phyloP scores from a whole-genome alignment of 2,888 invertebrate species.

The Hypsopygia costalis region DNA sequence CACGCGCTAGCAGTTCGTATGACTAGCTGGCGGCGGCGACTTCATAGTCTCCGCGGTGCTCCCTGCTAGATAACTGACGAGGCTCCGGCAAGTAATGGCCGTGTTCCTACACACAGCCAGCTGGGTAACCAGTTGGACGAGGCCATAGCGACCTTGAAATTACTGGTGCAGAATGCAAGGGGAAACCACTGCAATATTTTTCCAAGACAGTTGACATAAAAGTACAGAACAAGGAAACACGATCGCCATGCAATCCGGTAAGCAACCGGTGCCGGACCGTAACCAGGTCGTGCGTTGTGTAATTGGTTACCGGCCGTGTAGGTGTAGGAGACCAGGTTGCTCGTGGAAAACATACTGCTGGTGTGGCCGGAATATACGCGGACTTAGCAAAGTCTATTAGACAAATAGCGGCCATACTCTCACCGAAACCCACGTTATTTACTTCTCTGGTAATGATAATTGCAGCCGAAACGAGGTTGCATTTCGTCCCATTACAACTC shows the following conservation, averaged over 20 bases:
- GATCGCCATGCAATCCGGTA: constrained; percentile 14
- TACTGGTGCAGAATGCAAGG: background rate
- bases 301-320: constrained; percentile 15
- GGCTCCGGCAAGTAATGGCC: constrained; percentile 2
- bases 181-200: background rate
- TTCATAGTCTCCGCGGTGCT: background rate
- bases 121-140: too few species aligned
- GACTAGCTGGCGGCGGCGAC: background rate
- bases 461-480: constrained; percentile 14
- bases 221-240: background rate
- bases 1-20: background rate
- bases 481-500: constrained; percentile 6
- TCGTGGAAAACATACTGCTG: constrained; percentile 18
- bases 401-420: constrained; percentile 15
- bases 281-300: constrained; percentile 16
- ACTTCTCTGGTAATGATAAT: constrained; percentile 13
- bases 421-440: constrained; percentile 11
- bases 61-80: constrained; percentile 1
- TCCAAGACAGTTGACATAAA: background rate
- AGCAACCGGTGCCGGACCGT: constrained; percentile 17
- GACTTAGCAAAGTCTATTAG: constrained; percentile 21
- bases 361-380: constrained; percentile 14
- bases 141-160: too few species aligned
- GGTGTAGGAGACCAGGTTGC: constrained; percentile 14
- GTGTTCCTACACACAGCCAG: constrained; percentile 7